Evolutionary conservation across 2,888 invertebrate genomes (phyloP), one percentile per base, ranked within the genome.

Genomic region (Anarsia innoxiella): DNA sequence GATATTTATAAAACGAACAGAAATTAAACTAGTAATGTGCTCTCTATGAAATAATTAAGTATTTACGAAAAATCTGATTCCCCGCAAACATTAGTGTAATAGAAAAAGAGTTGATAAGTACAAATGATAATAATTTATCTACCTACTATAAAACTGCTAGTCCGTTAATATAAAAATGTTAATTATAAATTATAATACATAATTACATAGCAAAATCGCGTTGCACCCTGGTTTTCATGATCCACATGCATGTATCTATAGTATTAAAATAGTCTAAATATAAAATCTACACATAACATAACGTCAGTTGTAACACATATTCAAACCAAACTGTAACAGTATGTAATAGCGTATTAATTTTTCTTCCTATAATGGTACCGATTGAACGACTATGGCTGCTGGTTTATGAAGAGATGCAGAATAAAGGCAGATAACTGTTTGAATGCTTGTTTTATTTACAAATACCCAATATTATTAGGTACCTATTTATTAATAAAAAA

Each of bases 341-440:
- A 79, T 79, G 72, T 80, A 79, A 82, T 82, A 84, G 80, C 63
- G 66, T 76, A 82, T 82, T 78, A 66, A 80, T 60, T 70, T 77
- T 75, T 79, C 83, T 84, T 83, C 80, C 79, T 82, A 70, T 79
- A 80, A 82, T 74, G 82, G 82, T 83, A 79, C 80, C 75, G 83
- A 78, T 68, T 65, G 82, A 74, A 72, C 72, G 82, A 80, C 66
- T 77, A 83, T 83, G 83, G 84, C 84, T 79, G 84, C 82, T 80
- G 83, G 82, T 66, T 74, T 71, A 73, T 56, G 76, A 79, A 66
- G 66, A 72, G 72, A 67, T 61, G 78, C 76, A 75, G 74, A 84
- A 76, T 84, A 84, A 84, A 84, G 82, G 76, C 79, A 82, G 79
- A 83, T 84, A 80, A 80, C 84, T 84, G 84, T 84, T 84, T 80